Percentiles rank a stretch among this genome's conserved stretches.
Evolutionary conservation across 2,888 invertebrate genomes (phyloP).

Genomic region (Heteromyza rotundicornis): DNA sequence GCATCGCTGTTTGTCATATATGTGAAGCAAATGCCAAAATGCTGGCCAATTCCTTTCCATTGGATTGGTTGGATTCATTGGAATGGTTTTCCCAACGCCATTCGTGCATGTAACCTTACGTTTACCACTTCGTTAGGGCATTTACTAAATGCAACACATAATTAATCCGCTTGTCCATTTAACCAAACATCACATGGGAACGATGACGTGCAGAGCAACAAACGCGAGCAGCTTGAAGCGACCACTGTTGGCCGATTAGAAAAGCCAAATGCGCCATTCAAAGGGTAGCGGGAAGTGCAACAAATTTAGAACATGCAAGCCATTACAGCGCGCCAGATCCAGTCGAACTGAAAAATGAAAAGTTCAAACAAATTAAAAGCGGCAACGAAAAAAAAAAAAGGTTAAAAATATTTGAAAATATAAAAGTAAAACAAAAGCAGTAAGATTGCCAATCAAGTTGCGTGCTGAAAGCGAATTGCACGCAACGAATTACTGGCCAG

Average conservation of each 20-base stretch:
- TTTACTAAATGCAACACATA: neutral
- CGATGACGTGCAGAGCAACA: neutral
- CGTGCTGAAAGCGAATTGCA: constrained; percentile 28
- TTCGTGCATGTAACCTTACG: neutral
- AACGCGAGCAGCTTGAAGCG: no score
- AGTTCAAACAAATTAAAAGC: neutral
- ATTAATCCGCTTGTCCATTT: constrained; percentile 8
- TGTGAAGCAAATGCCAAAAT: no score
- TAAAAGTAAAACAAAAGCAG: neutral
- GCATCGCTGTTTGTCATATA: no score
- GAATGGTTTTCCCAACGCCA: no score
- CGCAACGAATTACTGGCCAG: constrained; percentile 17
- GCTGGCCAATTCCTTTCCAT: no score
- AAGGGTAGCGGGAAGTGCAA: neutral
- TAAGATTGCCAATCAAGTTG: constrained; percentile 22
- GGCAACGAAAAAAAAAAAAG: no score
- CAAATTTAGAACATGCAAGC: neutral
- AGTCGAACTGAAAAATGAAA: neutral
- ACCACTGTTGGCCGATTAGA: no score
- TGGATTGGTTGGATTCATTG: no score
- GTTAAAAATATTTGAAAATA: constrained; percentile 8
- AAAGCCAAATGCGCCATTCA: no score
- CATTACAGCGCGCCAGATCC: neutral
- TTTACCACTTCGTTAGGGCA: neutral
- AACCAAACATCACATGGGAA: neutral